phyloP scores from a whole-genome alignment of 2,113 vertebrate genomes.

The Atractosteus spatula region DNA sequence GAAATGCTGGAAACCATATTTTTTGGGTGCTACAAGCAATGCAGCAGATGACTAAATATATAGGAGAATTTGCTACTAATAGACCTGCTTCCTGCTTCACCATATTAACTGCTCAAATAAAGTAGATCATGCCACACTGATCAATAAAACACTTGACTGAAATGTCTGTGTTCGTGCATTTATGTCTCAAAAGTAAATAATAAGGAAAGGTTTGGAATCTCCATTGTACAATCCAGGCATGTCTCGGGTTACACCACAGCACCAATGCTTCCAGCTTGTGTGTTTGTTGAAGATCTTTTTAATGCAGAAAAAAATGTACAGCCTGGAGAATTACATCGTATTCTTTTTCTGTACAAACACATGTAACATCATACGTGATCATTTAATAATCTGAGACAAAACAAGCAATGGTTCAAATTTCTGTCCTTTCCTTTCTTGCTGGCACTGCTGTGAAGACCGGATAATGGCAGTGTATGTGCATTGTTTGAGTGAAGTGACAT shows the following conservation, averaged over 20 bases:
- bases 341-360: too few relatives aligned
- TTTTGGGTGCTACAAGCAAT: too few relatives aligned
- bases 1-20: too few relatives aligned
- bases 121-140: too few relatives aligned
- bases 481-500: slow-evolving; percentile 29
- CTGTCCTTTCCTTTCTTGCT: slow-evolving; percentile 21
- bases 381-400: neutral
- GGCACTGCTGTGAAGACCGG: slow-evolving; percentile 36
- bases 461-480: slow-evolving; percentile 52
- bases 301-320: too few relatives aligned
- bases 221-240: neutral
- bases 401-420: neutral
- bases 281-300: too few relatives aligned
- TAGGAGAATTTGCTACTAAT: neutral
- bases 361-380: too few relatives aligned
- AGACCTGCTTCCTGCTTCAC: neutral
- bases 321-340: too few relatives aligned
- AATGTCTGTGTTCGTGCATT: neutral
- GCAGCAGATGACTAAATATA: neutral
- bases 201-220: neutral
- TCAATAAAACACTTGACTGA: neutral
- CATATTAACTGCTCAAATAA: too few relatives aligned
- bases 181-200: neutral
- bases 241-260: too few relatives aligned
- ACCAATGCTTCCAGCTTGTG: too few relatives aligned